phyloP scores from a whole-genome alignment of 2,888 invertebrate species.

The Unio delphinus region DNA sequence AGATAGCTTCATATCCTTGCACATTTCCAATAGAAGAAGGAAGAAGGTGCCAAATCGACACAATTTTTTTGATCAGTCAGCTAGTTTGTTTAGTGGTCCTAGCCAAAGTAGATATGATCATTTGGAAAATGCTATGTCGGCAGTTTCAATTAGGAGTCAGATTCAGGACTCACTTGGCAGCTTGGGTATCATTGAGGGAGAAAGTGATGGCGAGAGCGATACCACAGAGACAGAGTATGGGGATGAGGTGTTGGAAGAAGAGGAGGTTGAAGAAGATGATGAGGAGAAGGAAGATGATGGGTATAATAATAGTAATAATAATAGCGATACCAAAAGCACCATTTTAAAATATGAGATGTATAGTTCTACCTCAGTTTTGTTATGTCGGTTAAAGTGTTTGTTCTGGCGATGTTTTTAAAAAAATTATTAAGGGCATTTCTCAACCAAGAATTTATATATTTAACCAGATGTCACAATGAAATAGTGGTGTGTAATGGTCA shows the following conservation, averaged over 20 bases:
- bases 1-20: conserved; percentile 28
- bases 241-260: conserved; percentile 13
- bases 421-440: too few relatives aligned
- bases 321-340: background rate
- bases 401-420: too few relatives aligned
- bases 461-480: too few relatives aligned
- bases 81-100: conserved; percentile 23
- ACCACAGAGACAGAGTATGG: conserved; percentile 9
- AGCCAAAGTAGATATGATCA: conserved; percentile 4
- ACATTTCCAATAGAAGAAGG: conserved; percentile 12
- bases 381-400: too few relatives aligned
- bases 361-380: too few relatives aligned
- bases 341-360: too few relatives aligned
- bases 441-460: too few relatives aligned
- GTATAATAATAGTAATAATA: background rate
- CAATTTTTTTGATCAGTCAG: conserved; percentile 14
- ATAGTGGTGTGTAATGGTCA: too few relatives aligned
- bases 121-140: conserved; percentile 5
- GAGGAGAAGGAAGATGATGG: conserved; percentile 13
- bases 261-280: conserved; percentile 12
- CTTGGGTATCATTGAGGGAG: conserved; percentile 1
- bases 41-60: background rate
- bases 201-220: conserved; percentile 8
- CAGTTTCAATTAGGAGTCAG: background rate
- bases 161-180: too few relatives aligned